phyloP scores from a whole-genome alignment of 2,797 vertebrate species.

The Rhincodon typus region DNA sequence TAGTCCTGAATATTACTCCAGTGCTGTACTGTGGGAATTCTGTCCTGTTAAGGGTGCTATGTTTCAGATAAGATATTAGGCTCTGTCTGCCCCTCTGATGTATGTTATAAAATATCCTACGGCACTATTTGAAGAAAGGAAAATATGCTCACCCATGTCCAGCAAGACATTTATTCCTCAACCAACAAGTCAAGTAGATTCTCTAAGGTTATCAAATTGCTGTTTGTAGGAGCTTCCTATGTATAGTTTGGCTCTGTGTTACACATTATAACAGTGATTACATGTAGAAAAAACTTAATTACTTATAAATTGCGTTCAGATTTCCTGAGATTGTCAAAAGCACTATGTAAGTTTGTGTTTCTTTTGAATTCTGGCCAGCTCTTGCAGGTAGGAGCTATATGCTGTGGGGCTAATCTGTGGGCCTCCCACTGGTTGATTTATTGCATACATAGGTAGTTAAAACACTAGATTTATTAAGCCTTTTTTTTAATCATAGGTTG shows the following conservation, averaged over 20 bases:
- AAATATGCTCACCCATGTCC: neutral
- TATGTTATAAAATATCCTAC: neutral
- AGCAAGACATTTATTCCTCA: neutral
- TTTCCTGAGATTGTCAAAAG: neutral
- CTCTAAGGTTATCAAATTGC: neutral
- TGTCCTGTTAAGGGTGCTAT: neutral
- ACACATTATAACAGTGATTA: neutral
- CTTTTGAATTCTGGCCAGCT: neutral
- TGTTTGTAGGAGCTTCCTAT: neutral
- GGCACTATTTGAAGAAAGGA: neutral
- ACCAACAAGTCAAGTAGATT: too few relatives aligned
- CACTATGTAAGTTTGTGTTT: neutral
- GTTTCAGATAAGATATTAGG: neutral
- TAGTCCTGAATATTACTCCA: neutral
- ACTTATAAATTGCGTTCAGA: neutral
- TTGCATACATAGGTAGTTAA: neutral
- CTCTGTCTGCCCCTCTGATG: neutral
- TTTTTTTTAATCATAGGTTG: neutral
- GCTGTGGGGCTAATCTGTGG: neutral
- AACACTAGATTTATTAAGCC: neutral
- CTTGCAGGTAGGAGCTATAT: neutral
- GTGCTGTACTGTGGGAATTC: neutral
- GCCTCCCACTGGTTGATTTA: neutral
- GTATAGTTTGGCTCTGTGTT: neutral
- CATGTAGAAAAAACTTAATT: neutral